These are phyloP conservation scores for Drosophila athabasca DNA, from an alignment of 1,140 invertebrate genomes.

Conservation along the genomic window DNA sequence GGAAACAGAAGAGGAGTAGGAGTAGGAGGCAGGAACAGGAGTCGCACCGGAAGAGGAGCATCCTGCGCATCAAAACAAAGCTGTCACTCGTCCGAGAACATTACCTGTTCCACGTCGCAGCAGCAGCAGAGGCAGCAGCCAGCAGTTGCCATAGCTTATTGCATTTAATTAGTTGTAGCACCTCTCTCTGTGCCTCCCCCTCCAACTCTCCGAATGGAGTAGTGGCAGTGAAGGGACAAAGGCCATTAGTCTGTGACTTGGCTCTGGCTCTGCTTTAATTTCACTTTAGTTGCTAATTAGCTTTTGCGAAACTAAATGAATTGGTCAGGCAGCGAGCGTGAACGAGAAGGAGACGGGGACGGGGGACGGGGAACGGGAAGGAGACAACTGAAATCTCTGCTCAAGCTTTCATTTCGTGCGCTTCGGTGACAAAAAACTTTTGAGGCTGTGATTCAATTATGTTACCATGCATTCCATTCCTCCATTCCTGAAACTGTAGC, in stretches of 20 bases:
- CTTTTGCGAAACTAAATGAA: slow-evolving; percentile 72
- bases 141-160: slow-evolving; percentile 73
- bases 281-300: slow-evolving; percentile 82
- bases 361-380: too few species aligned
- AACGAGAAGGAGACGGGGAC: too few species aligned
- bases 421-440: slow-evolving; percentile 11
- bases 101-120: slow-evolving; percentile 29
- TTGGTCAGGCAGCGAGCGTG: slow-evolving; percentile 54
- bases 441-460: slow-evolving; percentile 39
- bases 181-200: slow-evolving; percentile 18
- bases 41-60: slow-evolving; percentile 26
- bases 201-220: background rate
- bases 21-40: slow-evolving; percentile 20
- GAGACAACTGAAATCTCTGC: slow-evolving; percentile 26
- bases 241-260: slow-evolving; percentile 65
- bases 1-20: slow-evolving; percentile 2
- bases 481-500: too few species aligned
- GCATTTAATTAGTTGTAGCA: slow-evolving; percentile 83
- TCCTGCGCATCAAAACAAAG: slow-evolving; percentile 72
- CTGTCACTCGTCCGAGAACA: slow-evolving; percentile 64
- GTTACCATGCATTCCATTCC: background rate
- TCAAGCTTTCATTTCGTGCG: background rate
- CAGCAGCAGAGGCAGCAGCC: slow-evolving; percentile 23
- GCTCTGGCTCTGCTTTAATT: slow-evolving; percentile 73
- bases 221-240: slow-evolving; percentile 27